Conservation (phyloP, 2,113 vertebrate species). For the Oophaga pumilio region DNA sequence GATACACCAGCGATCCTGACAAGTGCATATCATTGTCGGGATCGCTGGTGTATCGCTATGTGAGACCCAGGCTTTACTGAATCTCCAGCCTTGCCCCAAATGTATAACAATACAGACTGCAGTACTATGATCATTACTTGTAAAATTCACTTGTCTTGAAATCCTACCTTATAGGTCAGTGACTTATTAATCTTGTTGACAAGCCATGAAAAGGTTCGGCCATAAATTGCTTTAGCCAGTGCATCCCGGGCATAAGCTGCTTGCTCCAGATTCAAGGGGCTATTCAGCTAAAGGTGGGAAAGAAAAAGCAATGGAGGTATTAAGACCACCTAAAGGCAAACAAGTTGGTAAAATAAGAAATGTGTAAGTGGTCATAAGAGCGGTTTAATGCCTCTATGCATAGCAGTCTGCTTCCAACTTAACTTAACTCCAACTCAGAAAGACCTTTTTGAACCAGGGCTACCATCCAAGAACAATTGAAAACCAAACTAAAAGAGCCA, state of each 20-base stretch:
- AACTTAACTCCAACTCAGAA: too few species aligned
- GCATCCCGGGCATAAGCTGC: slow-evolving; percentile 89
- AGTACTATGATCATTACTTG: too few species aligned
- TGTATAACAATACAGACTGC: background rate
- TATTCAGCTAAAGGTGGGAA: slow-evolving; percentile 79
- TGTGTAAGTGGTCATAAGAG: background rate
- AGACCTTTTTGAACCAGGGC: too few species aligned
- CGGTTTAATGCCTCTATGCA: background rate
- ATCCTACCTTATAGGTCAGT: slow-evolving; percentile 83
- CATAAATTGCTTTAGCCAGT: slow-evolving; percentile 90
- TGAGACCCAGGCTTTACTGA: too few species aligned
- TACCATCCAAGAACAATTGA: too few species aligned
- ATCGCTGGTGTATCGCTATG: too few species aligned
- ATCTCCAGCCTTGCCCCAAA: background rate
- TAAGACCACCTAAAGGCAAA: background rate
- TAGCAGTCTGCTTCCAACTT: background rate
- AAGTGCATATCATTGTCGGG: too few species aligned
- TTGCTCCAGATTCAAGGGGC: slow-evolving; percentile 93
- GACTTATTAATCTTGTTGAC: slow-evolving; percentile 95
- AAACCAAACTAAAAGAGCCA: too few species aligned
- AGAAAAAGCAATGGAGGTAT: background rate
- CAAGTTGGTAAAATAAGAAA: background rate
- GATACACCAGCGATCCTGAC: too few species aligned
- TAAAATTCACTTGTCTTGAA: background rate
- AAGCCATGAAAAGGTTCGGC: slow-evolving; percentile 95